A percentile compares a stretch with the other conserved stretches of the same genome.
These are phyloP conservation scores for Mastigias papua DNA, from an alignment of 30 jellyfish, hydroid and myxozoan species.

Conservation along the genomic window DNA sequence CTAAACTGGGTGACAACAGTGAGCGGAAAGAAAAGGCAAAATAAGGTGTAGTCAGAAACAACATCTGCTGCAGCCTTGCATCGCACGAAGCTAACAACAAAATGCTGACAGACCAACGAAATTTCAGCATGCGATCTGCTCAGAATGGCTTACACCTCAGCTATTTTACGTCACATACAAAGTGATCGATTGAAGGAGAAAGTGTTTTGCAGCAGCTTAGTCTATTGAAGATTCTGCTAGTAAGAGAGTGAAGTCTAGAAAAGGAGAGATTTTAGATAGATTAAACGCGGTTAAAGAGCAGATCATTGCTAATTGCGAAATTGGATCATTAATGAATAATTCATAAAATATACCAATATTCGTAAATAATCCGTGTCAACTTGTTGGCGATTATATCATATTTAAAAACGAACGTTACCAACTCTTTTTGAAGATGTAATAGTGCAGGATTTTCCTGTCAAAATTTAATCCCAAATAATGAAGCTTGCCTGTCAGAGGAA, in stretches of 20 bases:
- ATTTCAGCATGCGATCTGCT: not conserved
- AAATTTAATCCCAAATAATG: not conserved
- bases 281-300: slow-evolving; percentile 18
- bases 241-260: slow-evolving; percentile 4
- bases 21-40: too few relatives aligned
- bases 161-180: not conserved
- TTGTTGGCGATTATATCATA: slow-evolving; percentile 11
- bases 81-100: not conserved
- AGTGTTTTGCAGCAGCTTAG: not conserved
- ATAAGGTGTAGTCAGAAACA: not conserved
- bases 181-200: not conserved
- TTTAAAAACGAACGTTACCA: not conserved
- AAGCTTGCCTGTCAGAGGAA: slow-evolving; percentile 10
- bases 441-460: slow-evolving; percentile 17
- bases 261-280: slow-evolving; percentile 1
- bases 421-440: not conserved
- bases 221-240: not conserved
- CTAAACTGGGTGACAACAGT: too few relatives aligned
- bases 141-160: not conserved
- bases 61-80: not conserved
- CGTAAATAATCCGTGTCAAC: slow-evolving; percentile 11
- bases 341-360: slow-evolving; percentile 16
- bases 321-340: slow-evolving; percentile 37
- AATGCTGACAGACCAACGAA: not conserved
- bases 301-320: slow-evolving; percentile 11